phyloP scores from a whole-genome alignment of 2,113 vertebrate species.

The Nipponia nippon region DNA sequence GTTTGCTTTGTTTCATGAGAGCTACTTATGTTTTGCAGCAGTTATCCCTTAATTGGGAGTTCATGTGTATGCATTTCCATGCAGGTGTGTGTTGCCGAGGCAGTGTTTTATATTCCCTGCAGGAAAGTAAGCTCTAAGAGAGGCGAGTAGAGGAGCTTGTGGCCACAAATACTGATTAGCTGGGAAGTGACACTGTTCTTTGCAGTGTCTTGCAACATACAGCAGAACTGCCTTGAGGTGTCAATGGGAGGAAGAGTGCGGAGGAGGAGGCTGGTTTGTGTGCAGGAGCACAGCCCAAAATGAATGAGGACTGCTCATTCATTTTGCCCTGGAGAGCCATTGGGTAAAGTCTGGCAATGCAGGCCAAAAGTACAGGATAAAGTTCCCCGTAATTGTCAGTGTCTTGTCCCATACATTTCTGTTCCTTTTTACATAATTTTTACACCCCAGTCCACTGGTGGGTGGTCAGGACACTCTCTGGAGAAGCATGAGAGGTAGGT shows the following conservation, averaged over 20 bases:
- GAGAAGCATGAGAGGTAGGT: accelerated
- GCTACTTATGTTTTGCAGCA: not conserved
- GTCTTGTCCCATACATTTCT: not conserved
- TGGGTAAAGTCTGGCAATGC: not conserved
- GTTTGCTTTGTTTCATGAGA: conserved; percentile 39
- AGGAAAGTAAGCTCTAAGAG: not conserved
- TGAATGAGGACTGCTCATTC: not conserved
- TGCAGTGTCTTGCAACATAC: not conserved
- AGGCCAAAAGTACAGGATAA: not conserved
- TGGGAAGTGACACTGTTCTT: not conserved
- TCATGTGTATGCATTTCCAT: not conserved
- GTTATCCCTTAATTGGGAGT: conserved; percentile 29
- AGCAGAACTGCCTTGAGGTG: not conserved
- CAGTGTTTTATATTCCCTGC: conserved; percentile 5
- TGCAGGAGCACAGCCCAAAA: not conserved
- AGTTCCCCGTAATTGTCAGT: not conserved
- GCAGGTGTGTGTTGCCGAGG: not conserved
- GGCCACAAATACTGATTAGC: not conserved
- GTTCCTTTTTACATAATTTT: not conserved
- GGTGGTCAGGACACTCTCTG: not conserved
- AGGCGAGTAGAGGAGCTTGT: not conserved
- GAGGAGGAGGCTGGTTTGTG: not conserved
- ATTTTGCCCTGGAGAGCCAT: not conserved
- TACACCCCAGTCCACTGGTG: not conserved
- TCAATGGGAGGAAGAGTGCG: not conserved